Percentiles rank a stretch among this genome's conserved stretches.
phyloP scores from a whole-genome alignment of 2,888 invertebrate genomes.

The Psylliodes chrysocephalus region DNA sequence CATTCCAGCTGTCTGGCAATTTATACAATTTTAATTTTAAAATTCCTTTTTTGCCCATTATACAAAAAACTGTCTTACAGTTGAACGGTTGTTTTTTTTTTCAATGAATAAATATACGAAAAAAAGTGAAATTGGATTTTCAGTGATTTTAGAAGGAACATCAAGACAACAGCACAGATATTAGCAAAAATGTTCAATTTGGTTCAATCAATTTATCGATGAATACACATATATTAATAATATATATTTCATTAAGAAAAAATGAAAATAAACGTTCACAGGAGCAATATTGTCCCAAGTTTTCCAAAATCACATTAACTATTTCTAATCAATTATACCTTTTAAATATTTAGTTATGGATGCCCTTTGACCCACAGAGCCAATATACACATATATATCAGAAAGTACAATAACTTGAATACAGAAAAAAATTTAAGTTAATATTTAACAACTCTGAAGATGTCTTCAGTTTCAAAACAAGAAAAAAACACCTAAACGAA shows the following conservation, averaged over 20 bases:
- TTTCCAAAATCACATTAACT: conserved; percentile 58
- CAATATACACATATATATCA: conserved; percentile 60
- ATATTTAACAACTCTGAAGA: conserved; percentile 22
- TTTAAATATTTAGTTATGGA: conserved; percentile 51
- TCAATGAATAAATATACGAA: conserved; percentile 47
- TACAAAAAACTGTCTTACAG: conserved; percentile 55
- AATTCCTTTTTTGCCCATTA: conserved; percentile 48
- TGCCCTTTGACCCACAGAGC: conserved; percentile 62
- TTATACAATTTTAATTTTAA: conserved; percentile 48
- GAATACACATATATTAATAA: not conserved
- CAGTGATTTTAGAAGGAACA: conserved; percentile 57
- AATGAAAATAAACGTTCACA: conserved; percentile 31
- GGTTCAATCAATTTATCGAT: not conserved
- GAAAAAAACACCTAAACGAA: not conserved
- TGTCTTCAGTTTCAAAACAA: not conserved
- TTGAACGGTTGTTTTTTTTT: conserved; percentile 58
- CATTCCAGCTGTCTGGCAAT: conserved; percentile 45
- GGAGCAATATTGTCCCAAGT: conserved; percentile 57
- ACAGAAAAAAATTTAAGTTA: conserved; percentile 44
- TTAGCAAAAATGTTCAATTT: conserved; percentile 14
- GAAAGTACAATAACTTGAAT: conserved; percentile 55
- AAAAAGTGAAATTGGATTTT: conserved; percentile 55
- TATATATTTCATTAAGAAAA: conserved; percentile 10
- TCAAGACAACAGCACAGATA: conserved; percentile 55
- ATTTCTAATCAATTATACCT: conserved; percentile 53